phyloP scores from a whole-genome alignment of 2,113 vertebrate genomes.

The Microtus richardsoni region DNA sequence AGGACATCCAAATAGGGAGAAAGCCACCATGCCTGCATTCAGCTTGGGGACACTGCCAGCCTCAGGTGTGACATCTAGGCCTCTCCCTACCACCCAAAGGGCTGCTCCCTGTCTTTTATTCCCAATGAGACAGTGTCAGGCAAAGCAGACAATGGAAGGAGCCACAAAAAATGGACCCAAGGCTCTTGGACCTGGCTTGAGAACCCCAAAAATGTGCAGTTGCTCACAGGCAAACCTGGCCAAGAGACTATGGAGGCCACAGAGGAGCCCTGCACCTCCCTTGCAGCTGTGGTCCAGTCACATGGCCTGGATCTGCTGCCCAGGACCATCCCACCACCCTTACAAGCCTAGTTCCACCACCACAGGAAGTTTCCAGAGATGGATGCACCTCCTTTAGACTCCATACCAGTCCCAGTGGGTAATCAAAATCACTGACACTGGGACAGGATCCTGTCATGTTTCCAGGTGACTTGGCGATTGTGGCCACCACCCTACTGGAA shows the following conservation, averaged over 20 bases:
- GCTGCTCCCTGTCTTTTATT: not conserved
- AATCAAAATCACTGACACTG: not conserved
- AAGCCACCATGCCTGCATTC: not conserved
- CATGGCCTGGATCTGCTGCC: not conserved
- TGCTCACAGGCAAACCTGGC: not conserved
- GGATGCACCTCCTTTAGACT: not conserved
- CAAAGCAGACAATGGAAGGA: not conserved
- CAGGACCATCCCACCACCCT: not conserved
- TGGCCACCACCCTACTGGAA: not conserved
- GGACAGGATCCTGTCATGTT: not conserved
- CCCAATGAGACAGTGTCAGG: not conserved
- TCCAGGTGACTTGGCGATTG: not conserved
- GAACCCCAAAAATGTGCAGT: not conserved
- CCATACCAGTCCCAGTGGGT: not conserved
- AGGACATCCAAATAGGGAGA: no score
- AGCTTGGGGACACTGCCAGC: no score
- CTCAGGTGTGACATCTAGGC: not conserved
- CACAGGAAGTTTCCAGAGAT: not conserved
- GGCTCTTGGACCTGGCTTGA: not conserved
- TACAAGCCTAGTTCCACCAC: not conserved
- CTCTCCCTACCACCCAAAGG: not conserved
- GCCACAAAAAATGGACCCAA: not conserved
- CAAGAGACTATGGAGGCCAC: not conserved
- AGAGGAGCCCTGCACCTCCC: not conserved
- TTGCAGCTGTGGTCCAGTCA: not conserved